These are phyloP conservation scores for Thunnus thynnus DNA, from an alignment of 2,113 vertebrate genomes.

Conservation along the genomic window DNA sequence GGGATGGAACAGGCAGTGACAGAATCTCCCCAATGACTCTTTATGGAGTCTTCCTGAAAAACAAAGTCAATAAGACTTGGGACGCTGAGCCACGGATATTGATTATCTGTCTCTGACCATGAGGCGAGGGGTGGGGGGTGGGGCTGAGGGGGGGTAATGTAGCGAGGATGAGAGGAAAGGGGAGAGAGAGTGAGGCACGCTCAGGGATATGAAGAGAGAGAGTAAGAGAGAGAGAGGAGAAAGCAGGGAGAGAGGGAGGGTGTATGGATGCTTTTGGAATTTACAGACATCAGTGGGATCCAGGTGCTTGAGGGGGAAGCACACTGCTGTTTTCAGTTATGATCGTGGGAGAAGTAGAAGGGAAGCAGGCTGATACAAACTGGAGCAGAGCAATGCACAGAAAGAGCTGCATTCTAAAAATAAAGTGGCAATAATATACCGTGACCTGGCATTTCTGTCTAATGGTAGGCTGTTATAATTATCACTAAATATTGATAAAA, in stretches of 20 bases:
- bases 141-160: conserved; percentile 18
- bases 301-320: conserved; percentile 45
- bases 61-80: conserved; percentile 84
- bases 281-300: conserved; percentile 54
- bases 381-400: conserved; percentile 24
- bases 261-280: conserved; percentile 54
- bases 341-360: conserved; percentile 30
- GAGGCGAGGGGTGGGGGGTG: conserved; percentile 41
- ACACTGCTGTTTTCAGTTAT: conserved; percentile 33
- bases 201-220: conserved; percentile 46
- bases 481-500: not conserved
- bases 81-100: conserved; percentile 74
- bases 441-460: not conserved
- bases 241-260: conserved; percentile 1
- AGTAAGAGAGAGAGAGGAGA: conserved; percentile 27
- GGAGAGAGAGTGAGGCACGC: conserved; percentile 22
- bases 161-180: conserved; percentile 21
- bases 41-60: conserved; percentile 85
- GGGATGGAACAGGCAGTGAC: conserved; percentile 74
- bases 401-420: conserved; percentile 46
- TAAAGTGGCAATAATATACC: not conserved
- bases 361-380: not conserved
- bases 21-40: conserved; percentile 81
- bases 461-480: not conserved
- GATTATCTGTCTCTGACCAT: conserved; percentile 82